Evolutionary conservation across 2,113 vertebrate genomes (phyloP), one percentile per base, ranked within the genome.

Genomic region (Laterallus jamaicensis): DNA sequence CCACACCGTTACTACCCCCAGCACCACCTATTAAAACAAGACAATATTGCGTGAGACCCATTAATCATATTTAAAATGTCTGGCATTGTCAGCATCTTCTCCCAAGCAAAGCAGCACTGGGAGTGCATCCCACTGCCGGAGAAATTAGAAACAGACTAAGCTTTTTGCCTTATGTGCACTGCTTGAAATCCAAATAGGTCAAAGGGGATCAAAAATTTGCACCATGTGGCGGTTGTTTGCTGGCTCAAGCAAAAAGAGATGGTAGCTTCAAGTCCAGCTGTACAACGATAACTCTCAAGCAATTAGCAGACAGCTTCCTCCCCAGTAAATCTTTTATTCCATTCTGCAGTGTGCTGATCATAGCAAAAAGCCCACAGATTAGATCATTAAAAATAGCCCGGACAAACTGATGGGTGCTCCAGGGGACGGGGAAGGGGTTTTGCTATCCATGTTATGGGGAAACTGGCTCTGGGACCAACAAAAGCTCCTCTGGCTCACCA

Each of bases 361-460:
- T 1, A 81, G 69, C 63, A 55, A 94, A 88, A 64, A n/a, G 1
- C 19, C 39, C n/a, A 50, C 11, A 35, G 39, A 82, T 77, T 47
- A 39, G 39, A 82, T 42, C 6, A 42, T 50, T 66, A 44, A 76
- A 85, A 92, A 49, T 19, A 84, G 47, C 22, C 39, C 31, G 12
- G 15, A 55, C 28, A 37, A 47, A 64, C 12, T 9, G n/a, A 58
- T 5, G 10, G 20, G 16, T 54, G 31, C 28, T 68, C 40, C 31
- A 83, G 29, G 37, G 31, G 29, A 88, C 62, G 6, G 12, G 31
- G 17, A 40, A 74, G 25, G 62, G 42, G 0, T 16, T 52, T 60
- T 58, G 69, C 47, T 28, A 24, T 20, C 49, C 40, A 68, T 0
- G 1, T 1, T 0, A 15, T 5, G 29, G 16, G 9, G 15, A 68